Base-by-base conservation (phyloP, 1,140 invertebrate genomes). In the Aradophagus sp. region DNA sequence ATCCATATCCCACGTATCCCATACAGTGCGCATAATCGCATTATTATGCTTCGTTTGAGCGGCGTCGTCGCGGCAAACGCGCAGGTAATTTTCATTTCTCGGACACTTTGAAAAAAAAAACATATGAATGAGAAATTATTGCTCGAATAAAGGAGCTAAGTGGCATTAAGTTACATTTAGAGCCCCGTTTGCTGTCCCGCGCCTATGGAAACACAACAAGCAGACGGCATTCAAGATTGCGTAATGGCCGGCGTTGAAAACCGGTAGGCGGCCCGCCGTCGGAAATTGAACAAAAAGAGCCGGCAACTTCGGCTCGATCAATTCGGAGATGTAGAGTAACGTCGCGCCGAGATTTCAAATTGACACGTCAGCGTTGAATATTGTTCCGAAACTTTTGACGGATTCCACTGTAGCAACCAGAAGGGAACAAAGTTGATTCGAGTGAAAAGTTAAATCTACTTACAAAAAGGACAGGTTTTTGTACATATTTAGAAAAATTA, bases 31-130 rank as follows among this genome's bases (percentile, higher is more conserved):
- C 17, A 53, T 68, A 68, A 68, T 68, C 47, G 39, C 47, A 53
- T 59, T 59, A 61, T 59, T 47, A 55, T 56, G 62, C 62, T 66
- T 59, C 45, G 65, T 47, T 53, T 53, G 55, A 68, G 39, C 20
- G 13, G 34, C 39, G 26, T 44, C 20, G 17, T 66, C 36, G 11
- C 32, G 6, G 61, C 19, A 35, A 63, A 53, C 41, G 31, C 29
- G 35, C 34, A 55, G 42, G 52, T 53, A 65, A 50, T 66, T 56
- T 48, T 66, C 32, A 27, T n/a, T 65, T 38, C 61, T 55, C 48
- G 27, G 45, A 17, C 34, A 35, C 63, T 67, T 67, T 67, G 52
- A 58, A 67, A 67, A 67, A n/a, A n/a, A n/a, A n/a, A n/a, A n/a
- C n/a, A n/a, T n/a, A 58, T 67, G 50, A 67, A 67, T 67, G 31